Base-by-base conservation (phyloP, 1,140 invertebrate species). In the Brachionus rotundiformis region DNA sequence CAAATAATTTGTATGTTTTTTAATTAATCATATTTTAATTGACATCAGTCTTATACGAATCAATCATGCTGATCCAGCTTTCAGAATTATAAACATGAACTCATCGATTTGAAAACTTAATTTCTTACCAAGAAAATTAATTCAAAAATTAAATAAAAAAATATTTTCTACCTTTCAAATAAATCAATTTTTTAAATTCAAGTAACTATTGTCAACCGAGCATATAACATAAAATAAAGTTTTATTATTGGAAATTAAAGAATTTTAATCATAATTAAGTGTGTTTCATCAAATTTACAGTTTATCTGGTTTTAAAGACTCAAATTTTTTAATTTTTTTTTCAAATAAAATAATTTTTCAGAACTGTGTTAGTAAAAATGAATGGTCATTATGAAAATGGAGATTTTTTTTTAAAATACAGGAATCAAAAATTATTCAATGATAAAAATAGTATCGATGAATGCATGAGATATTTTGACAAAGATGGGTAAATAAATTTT, bases 141-240 rank as follows among this genome's bases (percentile, higher is more conserved):
- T 16, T 49, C 47, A 49, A 49, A 49, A 49, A 16, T 49, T 49
- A 63, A 63, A 63, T 29, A n/a, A 63, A 63, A 16, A 49, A 49
- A 19, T n/a, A n/a, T 54, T 54, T 16, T 54, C n/a, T 54, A 54
- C 47, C 47, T 54, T 54, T 54, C n/a, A 73, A 44, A 73, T 73
- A 73, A 73, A 73, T 44, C 33, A 44, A 73, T 73, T 73, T 73
- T 44, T 19, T 13, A 23, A 13, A 44, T 44, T 73, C 44, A 73
- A 73, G 68, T 73, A 25, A 73, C 68, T 27, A 73, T 73, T 73
- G 68, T 73, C 68, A 73, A 73, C 68, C 68, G 68, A 73, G 29
- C 19, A 25, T 10, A 39, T 23, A 71, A 36, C 29, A 39, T 39
- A 71, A 16, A 71, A 71, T 41, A 71, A 71, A 71, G 31, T 71